Percentiles rank a stretch among this genome's conserved stretches.
Evolutionary conservation across 2,113 vertebrate genomes (phyloP).

Genomic region (Turdus rufiventris): DNA sequence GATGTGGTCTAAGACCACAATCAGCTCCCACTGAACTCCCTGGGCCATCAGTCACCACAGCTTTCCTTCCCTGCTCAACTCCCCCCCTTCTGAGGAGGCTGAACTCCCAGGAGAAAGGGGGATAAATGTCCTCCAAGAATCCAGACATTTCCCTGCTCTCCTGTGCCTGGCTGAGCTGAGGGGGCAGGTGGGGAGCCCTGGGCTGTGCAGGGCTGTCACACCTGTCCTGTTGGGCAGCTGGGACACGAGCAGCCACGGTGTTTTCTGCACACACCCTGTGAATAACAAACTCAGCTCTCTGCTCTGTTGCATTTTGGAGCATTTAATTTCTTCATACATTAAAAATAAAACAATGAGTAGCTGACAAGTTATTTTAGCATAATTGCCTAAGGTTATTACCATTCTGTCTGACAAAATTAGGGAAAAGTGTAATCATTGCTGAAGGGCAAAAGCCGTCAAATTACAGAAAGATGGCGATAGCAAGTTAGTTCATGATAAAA

Average conservation of each 20-base stretch:
- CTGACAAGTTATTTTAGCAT: slow-evolving; percentile 21
- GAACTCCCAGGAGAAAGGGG: not conserved
- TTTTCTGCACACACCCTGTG: not conserved
- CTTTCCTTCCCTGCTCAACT: not conserved
- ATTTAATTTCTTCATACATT: not conserved
- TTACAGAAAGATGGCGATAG: not conserved
- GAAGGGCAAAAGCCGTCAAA: slow-evolving; percentile 2
- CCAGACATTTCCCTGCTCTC: accelerated
- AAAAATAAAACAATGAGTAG: slow-evolving; percentile 37
- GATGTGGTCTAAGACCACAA: not conserved
- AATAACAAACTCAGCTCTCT: not conserved
- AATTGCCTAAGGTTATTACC: not conserved
- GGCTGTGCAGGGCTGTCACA: too few species aligned
- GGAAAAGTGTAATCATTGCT: not conserved
- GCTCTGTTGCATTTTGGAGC: not conserved
- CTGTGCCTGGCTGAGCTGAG: accelerated
- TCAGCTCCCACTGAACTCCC: not conserved
- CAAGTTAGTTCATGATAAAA: not conserved
- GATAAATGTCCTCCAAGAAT: not conserved
- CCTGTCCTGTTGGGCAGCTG: accelerated
- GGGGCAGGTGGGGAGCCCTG: not conserved
- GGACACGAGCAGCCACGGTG: accelerated
- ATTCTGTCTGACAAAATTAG: slow-evolving; percentile 31
- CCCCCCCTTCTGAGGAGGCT: accelerated
- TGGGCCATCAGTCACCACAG: not conserved